A percentile compares a stretch with the other conserved stretches of the same genome.
These are phyloP conservation scores for Pyralis farinalis DNA, from an alignment of 2,888 invertebrate species.

Conservation along the genomic window DNA sequence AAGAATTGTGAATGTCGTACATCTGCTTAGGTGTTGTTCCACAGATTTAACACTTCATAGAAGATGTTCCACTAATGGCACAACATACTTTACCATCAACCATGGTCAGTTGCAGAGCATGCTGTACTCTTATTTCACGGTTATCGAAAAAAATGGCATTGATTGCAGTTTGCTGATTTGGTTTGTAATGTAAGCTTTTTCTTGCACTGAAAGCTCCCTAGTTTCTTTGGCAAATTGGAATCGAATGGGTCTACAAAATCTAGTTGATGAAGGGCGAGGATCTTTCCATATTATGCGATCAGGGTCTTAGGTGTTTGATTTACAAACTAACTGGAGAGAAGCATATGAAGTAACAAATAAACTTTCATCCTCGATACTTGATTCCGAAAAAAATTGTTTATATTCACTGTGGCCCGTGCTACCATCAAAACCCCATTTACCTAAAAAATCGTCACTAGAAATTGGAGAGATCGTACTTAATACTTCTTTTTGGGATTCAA, in stretches of 20 bases:
- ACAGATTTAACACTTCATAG: constrained; percentile 12
- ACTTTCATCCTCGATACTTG: not conserved
- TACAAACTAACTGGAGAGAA: not conserved
- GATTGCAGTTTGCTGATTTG: constrained; percentile 8
- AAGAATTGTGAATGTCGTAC: constrained; percentile 9
- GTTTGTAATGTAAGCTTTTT: constrained; percentile 7
- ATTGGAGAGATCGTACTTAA: not conserved
- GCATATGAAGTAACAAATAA: constrained; percentile 5
- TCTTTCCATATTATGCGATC: not conserved
- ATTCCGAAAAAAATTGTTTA: not conserved
- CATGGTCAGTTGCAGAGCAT: constrained; percentile 12
- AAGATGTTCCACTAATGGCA: constrained; percentile 6
- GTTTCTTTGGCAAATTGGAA: constrained; percentile 10
- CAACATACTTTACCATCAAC: constrained; percentile 12
- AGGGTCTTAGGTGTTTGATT: not conserved
- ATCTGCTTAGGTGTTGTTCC: constrained; percentile 11
- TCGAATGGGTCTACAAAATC: constrained; percentile 5
- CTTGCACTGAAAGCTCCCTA: not conserved
- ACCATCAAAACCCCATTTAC: constrained; percentile 9
- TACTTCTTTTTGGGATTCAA: constrained; percentile 3
- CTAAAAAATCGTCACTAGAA: not conserved
- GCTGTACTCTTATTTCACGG: constrained; percentile 7
- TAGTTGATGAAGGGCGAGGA: not conserved
- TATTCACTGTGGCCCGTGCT: constrained; percentile 1
- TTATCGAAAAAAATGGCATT: constrained; percentile 1